Conservation (phyloP, 2,888 invertebrate genomes). For the Pterostichus madidus region DNA sequence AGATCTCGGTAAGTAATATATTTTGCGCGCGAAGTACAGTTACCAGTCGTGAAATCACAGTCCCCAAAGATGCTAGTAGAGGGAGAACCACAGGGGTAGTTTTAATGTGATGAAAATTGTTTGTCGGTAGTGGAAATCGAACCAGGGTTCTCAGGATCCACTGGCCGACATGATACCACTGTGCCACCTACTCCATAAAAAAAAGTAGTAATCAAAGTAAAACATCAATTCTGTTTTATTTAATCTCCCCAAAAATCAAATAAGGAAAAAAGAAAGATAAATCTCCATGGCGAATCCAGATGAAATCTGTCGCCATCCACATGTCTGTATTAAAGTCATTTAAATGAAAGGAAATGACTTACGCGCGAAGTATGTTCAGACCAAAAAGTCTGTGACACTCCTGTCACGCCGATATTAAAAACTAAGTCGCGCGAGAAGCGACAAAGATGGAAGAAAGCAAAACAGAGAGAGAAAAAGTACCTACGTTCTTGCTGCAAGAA, state of each 20-base stretch:
- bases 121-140: no score
- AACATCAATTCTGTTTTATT: no score
- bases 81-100: no score
- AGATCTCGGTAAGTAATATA: no score
- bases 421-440: slow-evolving; percentile 54
- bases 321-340: slow-evolving; percentile 65
- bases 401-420: slow-evolving; percentile 65
- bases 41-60: no score
- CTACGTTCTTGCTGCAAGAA: neutral
- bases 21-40: no score
- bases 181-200: no score
- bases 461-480: neutral
- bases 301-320: slow-evolving; percentile 2
- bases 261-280: neutral
- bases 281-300: neutral
- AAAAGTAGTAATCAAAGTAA: no score
- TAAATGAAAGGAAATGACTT: slow-evolving; percentile 66
- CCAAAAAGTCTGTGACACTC: slow-evolving; percentile 33
- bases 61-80: no score
- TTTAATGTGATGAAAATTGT: no score
- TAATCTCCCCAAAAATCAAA: neutral
- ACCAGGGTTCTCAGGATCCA: no score
- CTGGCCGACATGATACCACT: no score
- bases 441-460: neutral
- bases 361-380: slow-evolving; percentile 52